These are phyloP conservation scores for Mesocricetus auratus DNA, from an alignment of 2,113 vertebrate species.

Conservation along the genomic window DNA sequence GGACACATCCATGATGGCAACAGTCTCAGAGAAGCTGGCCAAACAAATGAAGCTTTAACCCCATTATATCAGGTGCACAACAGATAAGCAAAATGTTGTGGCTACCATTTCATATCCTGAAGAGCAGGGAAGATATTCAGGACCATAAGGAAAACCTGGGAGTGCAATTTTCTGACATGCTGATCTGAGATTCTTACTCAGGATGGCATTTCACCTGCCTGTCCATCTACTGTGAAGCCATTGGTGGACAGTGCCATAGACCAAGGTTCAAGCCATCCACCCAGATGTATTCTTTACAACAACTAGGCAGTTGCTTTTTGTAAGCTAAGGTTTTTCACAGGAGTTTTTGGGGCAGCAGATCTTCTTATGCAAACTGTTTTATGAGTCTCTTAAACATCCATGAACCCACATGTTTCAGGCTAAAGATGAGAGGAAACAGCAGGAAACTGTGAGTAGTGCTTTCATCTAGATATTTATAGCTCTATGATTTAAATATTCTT, in stretches of 20 bases:
- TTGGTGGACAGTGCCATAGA: not conserved
- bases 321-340: not conserved
- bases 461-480: not conserved
- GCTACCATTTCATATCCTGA: not conserved
- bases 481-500: not conserved
- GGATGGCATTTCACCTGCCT: not conserved
- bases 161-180: not conserved
- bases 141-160: not conserved
- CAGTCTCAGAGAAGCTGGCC: not conserved
- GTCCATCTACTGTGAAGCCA: not conserved
- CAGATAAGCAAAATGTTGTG: not conserved
- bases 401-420: not conserved
- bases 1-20: not conserved
- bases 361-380: not conserved
- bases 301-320: slow-evolving; percentile 34
- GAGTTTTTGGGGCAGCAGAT: not conserved
- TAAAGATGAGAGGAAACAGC: not conserved
- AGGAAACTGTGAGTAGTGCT: not conserved
- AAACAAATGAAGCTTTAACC: not conserved
- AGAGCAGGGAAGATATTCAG: not conserved
- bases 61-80: not conserved
- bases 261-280: not conserved
- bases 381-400: slow-evolving; percentile 16
- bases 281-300: not conserved
- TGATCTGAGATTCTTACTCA: not conserved